Conservation (phyloP, 2,888 invertebrate species). For the Parnassius glacialis region DNA sequence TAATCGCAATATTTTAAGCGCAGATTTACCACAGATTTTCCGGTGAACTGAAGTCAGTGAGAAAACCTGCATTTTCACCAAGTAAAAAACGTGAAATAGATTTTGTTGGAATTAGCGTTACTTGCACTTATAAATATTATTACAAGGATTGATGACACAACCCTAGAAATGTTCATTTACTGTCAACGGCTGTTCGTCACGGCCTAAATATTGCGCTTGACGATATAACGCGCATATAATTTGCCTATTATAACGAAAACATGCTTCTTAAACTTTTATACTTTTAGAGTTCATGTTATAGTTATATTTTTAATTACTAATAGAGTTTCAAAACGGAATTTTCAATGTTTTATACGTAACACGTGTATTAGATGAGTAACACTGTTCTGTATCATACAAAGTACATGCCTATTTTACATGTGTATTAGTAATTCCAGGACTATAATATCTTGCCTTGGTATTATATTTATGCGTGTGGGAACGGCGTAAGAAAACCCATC, state of each 20-base stretch:
- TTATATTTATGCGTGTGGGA: neutral
- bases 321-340: neutral
- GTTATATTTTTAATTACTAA: no score
- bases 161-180: slow-evolving; percentile 37
- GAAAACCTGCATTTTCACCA: no score
- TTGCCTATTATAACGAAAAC: slow-evolving; percentile 27
- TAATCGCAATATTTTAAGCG: no score
- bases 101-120: no score
- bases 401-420: neutral
- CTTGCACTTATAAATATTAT: no score
- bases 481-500: no score
- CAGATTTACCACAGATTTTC: no score
- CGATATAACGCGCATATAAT: neutral
- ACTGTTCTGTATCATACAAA: no score
- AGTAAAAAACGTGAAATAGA: no score
- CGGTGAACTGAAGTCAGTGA: no score
- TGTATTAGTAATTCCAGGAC: neutral
- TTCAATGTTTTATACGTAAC: slow-evolving; percentile 9
- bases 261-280: slow-evolving; percentile 27
- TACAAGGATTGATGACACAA: slow-evolving; percentile 26
- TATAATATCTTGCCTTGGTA: no score
- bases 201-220: slow-evolving; percentile 49
- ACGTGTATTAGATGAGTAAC: slow-evolving; percentile 1
- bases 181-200: slow-evolving; percentile 47
- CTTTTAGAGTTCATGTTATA: slow-evolving; percentile 22